Conservation (phyloP, 1,140 invertebrate genomes). For the Monomorium pharaonis region DNA sequence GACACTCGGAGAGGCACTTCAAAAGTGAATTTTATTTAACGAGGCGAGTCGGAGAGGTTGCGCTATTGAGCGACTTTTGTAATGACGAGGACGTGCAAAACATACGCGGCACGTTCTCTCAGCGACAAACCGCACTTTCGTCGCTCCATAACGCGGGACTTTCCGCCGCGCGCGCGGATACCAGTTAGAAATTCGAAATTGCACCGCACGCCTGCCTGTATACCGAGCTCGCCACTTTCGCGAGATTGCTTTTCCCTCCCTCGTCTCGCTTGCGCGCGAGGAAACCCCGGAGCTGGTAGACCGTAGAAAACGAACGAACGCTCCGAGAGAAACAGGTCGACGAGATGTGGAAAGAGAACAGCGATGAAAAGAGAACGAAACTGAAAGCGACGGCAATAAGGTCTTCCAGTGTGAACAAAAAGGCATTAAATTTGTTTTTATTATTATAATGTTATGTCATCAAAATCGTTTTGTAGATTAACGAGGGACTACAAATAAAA, state of each 20-base stretch:
- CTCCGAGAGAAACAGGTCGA: conserved; percentile 1
- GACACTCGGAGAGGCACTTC: not conserved
- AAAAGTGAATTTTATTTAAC: conserved; percentile 32
- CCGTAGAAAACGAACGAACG: conserved; percentile 50
- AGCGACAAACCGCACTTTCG: conserved; percentile 53
- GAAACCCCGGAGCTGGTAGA: conserved; percentile 41
- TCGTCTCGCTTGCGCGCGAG: conserved; percentile 14
- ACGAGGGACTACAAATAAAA: not conserved
- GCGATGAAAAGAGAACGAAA: conserved; percentile 15
- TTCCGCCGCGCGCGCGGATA: not conserved
- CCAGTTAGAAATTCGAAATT: conserved; percentile 58
- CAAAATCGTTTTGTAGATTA: not conserved
- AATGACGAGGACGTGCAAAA: conserved; percentile 24
- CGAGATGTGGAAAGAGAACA: conserved; percentile 8
- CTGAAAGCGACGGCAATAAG: conserved; percentile 15
- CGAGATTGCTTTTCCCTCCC: conserved; percentile 55
- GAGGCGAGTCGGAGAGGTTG: not conserved
- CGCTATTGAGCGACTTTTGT: conserved; percentile 3
- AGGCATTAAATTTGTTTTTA: conserved; percentile 14
- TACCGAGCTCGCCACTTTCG: conserved; percentile 46
- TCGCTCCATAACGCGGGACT: conserved; percentile 49
- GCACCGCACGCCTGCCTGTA: conserved; percentile 15
- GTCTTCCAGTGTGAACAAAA: not conserved
- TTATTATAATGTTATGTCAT: not conserved
- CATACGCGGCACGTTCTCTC: conserved; percentile 29